Percentiles rank a stretch among this genome's conserved stretches.
Evolutionary conservation across 2,113 vertebrate species (phyloP).

Genomic region (Phycodurus eques): DNA sequence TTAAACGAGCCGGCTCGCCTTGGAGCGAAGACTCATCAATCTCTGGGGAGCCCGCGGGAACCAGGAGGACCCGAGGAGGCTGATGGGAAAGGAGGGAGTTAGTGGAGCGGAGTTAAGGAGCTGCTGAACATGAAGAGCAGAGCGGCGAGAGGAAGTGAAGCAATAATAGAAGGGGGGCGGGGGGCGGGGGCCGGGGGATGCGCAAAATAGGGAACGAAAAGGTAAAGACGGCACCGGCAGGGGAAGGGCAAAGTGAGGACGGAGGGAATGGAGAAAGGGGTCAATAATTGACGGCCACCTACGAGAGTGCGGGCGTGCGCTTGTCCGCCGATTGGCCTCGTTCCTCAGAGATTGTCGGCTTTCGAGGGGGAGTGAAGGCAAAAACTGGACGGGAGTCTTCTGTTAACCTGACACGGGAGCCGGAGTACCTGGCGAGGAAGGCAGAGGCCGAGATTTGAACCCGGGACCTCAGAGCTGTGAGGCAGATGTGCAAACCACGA

Average conservation of each 20-base stretch:
- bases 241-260: constrained; percentile 59
- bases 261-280: constrained; percentile 49
- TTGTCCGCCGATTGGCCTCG: no score
- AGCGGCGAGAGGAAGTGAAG: constrained; percentile 14
- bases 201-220: constrained; percentile 34
- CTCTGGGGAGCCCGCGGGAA: constrained; percentile 62
- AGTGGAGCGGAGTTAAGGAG: constrained; percentile 54
- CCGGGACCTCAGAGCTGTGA: no score
- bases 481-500: no score
- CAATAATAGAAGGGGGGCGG: constrained; percentile 24
- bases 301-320: constrained; percentile 50
- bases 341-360: no score
- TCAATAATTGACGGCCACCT: constrained; percentile 71
- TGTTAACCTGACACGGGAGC: no score
- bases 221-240: constrained; percentile 49
- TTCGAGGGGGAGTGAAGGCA: no score
- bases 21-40: constrained; percentile 73
- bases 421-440: no score
- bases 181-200: no score
- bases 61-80: constrained; percentile 51
- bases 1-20: constrained; percentile 70
- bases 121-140: constrained; percentile 35
- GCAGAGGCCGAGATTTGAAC: no score
- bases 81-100: constrained; percentile 47
- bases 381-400: no score